Conservation (phyloP, 2,888 invertebrate species). For the Microctonus hyperodae region DNA sequence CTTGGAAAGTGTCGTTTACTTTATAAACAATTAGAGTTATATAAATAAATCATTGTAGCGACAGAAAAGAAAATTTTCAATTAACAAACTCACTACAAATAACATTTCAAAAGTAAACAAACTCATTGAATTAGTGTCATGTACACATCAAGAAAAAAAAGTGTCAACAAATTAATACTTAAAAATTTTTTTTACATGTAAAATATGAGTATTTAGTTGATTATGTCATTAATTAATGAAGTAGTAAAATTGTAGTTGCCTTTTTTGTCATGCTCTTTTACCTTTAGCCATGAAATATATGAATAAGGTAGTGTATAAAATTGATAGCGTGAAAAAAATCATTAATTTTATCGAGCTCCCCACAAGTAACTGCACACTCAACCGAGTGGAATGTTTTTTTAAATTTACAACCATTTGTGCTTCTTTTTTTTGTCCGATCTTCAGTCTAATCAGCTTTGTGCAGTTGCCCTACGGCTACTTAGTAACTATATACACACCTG, state of each 20-base stretch:
- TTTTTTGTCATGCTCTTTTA: not conserved
- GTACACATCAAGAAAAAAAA: not conserved
- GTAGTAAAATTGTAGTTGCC: not conserved
- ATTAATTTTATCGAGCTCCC: not conserved
- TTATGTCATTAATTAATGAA: not conserved
- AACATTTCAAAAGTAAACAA: no score
- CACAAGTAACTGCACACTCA: conserved; percentile 3
- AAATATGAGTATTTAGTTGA: no score
- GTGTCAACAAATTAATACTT: not conserved
- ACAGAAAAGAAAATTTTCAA: not conserved
- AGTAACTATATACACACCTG: not conserved
- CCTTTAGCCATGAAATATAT: not conserved
- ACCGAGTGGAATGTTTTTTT: not conserved
- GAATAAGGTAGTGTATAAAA: not conserved
- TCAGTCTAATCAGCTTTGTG: not conserved
- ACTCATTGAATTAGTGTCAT: no score
- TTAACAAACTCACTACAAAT: no score
- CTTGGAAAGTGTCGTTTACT: not conserved
- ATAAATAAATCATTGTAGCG: not conserved
- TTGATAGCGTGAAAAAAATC: conserved; percentile 13
- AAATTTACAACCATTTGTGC: not conserved
- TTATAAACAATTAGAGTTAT: not conserved
- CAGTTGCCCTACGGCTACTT: not conserved
- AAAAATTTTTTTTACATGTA: no score
- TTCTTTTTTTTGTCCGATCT: not conserved